Percentiles rank a stretch among this genome's conserved stretches.
These are phyloP conservation scores for Lepus americanus DNA, from an alignment of 2,113 vertebrate species.

Conservation along the genomic window DNA sequence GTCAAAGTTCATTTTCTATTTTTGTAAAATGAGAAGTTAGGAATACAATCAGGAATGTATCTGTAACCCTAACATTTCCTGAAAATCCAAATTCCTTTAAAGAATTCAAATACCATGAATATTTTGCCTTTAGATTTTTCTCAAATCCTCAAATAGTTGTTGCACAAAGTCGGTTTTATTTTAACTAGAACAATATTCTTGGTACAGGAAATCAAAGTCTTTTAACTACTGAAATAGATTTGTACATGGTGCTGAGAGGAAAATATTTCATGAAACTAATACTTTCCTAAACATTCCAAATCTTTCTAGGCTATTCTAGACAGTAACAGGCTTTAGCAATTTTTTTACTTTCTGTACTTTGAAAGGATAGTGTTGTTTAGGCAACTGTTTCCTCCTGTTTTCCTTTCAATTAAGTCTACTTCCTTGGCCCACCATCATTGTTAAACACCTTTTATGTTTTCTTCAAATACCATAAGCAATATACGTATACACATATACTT, in stretches of 20 bases:
- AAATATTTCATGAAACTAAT: conserved; percentile 37
- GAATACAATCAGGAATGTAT: background rate
- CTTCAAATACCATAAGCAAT: background rate
- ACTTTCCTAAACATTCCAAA: conserved; percentile 3
- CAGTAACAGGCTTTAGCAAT: background rate
- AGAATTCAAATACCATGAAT: background rate
- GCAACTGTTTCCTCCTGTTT: background rate
- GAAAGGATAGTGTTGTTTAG: conserved; percentile 1
- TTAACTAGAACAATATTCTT: conserved; percentile 54
- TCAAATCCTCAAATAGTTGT: conserved; percentile 34
- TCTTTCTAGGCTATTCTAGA: conserved; percentile 17
- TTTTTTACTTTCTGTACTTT: background rate
- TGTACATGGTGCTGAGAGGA: background rate
- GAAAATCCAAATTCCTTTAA: conserved; percentile 41
- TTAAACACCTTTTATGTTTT: background rate
- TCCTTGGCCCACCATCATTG: background rate
- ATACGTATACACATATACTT: background rate
- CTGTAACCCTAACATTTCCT: background rate
- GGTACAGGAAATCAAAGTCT: conserved; percentile 7
- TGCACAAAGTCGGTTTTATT: conserved; percentile 57
- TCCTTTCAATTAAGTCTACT: background rate
- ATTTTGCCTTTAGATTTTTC: background rate
- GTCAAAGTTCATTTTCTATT: conserved; percentile 4
- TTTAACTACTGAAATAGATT: conserved; percentile 38
- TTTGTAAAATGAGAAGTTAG: background rate